Evolutionary conservation across 1,140 invertebrate genomes (phyloP).

Genomic region (Drosophila takahashii): DNA sequence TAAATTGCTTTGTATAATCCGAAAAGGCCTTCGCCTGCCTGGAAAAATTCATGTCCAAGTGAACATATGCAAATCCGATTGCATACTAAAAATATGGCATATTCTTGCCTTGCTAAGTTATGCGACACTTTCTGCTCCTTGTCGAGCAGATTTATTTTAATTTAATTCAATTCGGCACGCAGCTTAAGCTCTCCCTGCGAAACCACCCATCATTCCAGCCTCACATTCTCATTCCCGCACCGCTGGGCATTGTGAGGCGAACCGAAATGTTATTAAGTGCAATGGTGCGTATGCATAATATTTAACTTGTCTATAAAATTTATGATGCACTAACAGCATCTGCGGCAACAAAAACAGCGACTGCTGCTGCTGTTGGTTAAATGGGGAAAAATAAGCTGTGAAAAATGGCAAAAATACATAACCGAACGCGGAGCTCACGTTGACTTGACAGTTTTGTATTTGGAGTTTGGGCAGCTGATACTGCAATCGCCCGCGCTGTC

Average conservation of each 20-base stretch:
- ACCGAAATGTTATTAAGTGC: slow-evolving; percentile 66
- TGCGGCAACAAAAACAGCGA: slow-evolving; percentile 26
- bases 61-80: slow-evolving; percentile 45
- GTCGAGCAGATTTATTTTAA: slow-evolving; percentile 67
- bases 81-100: slow-evolving; percentile 30
- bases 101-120: slow-evolving; percentile 22
- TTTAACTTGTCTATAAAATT: slow-evolving; percentile 65
- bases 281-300: slow-evolving; percentile 77
- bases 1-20: slow-evolving; percentile 25
- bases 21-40: not conserved
- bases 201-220: not conserved
- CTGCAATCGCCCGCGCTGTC: slow-evolving; percentile 49
- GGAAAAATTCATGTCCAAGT: not conserved
- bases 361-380: slow-evolving; percentile 27
- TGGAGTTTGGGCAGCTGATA: slow-evolving; percentile 30
- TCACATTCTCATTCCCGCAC: not conserved
- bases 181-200: slow-evolving; percentile 26
- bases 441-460: slow-evolving; percentile 60
- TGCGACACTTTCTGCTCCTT: slow-evolving; percentile 23
- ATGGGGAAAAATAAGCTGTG: slow-evolving; percentile 27
- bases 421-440: slow-evolving; percentile 7
- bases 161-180: slow-evolving; percentile 64
- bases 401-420: slow-evolving; percentile 40
- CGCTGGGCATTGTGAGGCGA: slow-evolving; percentile 36
- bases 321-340: slow-evolving; percentile 42